These are phyloP conservation scores for Tinamus guttatus DNA, from an alignment of 2,113 vertebrate genomes.

Conservation along the genomic window DNA sequence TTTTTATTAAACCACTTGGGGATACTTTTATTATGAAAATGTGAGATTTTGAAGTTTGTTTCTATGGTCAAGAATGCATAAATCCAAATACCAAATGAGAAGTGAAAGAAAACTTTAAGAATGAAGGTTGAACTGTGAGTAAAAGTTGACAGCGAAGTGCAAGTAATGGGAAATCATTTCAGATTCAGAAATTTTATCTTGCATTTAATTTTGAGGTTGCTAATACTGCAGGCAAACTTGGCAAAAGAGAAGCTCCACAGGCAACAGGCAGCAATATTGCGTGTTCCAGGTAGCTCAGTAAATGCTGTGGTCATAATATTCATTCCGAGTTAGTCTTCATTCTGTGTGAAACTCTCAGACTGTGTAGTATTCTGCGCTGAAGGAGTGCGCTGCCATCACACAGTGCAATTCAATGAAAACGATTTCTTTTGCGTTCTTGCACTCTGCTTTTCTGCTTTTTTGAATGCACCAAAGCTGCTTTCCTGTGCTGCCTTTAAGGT, in stretches of 20 bases:
- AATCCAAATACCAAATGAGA: not conserved
- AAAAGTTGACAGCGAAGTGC: not conserved
- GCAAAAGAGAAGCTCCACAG: not conserved
- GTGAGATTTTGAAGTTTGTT: not conserved
- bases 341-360: not conserved
- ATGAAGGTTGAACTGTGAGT: not conserved
- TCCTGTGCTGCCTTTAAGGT: slow-evolving; percentile 25
- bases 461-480: not conserved
- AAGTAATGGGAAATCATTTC: not conserved
- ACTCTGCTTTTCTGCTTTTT: slow-evolving; percentile 33
- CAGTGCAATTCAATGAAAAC: slow-evolving; percentile 52
- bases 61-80: not conserved
- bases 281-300: slow-evolving; percentile 10
- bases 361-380: not conserved
- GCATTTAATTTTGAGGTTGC: not conserved
- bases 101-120: not conserved
- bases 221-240: not conserved
- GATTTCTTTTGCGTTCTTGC: slow-evolving; percentile 3
- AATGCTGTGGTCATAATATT: not conserved
- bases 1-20: not conserved
- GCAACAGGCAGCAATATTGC: not conserved
- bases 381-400: slow-evolving; percentile 23
- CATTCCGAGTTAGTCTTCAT: not conserved
- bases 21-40: not conserved
- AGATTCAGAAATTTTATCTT: not conserved